Base-by-base conservation (phyloP, 2,888 invertebrate species). In the Pediacus dermestoides region DNA sequence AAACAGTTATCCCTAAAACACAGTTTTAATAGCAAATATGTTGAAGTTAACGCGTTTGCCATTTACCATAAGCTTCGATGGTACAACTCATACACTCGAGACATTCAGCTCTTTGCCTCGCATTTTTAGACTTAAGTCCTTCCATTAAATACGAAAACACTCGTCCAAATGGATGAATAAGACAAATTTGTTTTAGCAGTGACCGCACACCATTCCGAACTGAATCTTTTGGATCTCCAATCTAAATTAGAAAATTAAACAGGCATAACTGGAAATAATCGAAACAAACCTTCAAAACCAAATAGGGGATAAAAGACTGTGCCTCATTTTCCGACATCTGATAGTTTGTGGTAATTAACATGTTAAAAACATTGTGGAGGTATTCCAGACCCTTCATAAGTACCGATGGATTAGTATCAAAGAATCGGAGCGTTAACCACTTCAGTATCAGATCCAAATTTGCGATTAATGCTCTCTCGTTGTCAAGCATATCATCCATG, bases 401-500 rank as follows among this genome's bases (percentile, higher is more conserved):
- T 21, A 97, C 96, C 9, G 94, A 93, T 6, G 97, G 96, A 74
- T 99, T 99, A 13, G 97, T 99, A 72, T 99, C 97, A 62, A 95
- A 97, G 73, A 99, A 99, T 42, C 97, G 76, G 30, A 99, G 72
- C 0, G 96, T 95, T 54, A 95, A 68, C 97, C 97, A 99, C 67
- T 95, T 95, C 28, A 99, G 77, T 37, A 99, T 85, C 44, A 99
- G 73, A 74, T 99, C 99, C 44, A 95, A 74, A 73, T 97, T 97
- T 11, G 86, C 82, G 50, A 91, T 80, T 25, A 94, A 76, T 0
- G 91, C 85, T 54, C 82, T 78, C 23, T 80, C 80, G 57, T 88
- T 87, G n/a, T 78, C 80, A 2, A 81, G 76, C 33, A 92, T 69
- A 67, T 92, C 90, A 70, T 91, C 91, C 33, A 80, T 82, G 31